A percentile compares a stretch with the other conserved stretches of the same genome.
Conservation (phyloP, 2,113 vertebrate species). For the Maccullochella peelii region DNA sequence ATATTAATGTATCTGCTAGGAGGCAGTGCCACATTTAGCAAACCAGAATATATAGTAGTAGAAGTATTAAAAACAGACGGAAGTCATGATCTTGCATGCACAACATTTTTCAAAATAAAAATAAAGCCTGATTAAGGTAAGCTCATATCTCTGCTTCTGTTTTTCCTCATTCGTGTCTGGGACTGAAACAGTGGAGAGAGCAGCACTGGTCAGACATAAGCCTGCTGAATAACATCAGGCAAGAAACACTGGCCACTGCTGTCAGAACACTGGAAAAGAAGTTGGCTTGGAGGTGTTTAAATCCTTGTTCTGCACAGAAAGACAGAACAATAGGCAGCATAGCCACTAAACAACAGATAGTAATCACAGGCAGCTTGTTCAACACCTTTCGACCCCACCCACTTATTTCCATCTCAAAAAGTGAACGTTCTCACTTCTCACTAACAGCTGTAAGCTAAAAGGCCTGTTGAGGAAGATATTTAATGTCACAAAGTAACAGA, state of each 20-base stretch:
- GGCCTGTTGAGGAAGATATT: background rate
- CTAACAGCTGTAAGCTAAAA: no score
- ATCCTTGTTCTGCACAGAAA: background rate
- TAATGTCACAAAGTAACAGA: background rate
- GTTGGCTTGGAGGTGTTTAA: background rate
- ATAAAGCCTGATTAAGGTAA: no score
- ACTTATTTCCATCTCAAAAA: background rate
- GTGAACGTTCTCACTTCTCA: accelerated
- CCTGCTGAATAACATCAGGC: background rate
- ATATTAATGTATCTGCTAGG: no score
- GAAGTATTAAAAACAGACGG: no score
- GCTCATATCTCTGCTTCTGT: background rate
- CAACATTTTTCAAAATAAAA: no score
- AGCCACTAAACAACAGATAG: background rate
- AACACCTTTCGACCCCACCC: background rate
- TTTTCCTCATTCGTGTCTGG: background rate
- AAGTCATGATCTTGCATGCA: no score
- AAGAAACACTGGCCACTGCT: background rate
- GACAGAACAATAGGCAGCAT: background rate
- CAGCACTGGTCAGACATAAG: background rate
- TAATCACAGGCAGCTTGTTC: background rate
- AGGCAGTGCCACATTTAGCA: no score
- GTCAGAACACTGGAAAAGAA: background rate
- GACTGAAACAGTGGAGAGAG: background rate
- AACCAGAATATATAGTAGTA: no score